Percentiles rank a stretch among this genome's conserved stretches.
Evolutionary conservation across 2,797 vertebrate species (phyloP).

Genomic region (Gallinago nigripennis): DNA sequence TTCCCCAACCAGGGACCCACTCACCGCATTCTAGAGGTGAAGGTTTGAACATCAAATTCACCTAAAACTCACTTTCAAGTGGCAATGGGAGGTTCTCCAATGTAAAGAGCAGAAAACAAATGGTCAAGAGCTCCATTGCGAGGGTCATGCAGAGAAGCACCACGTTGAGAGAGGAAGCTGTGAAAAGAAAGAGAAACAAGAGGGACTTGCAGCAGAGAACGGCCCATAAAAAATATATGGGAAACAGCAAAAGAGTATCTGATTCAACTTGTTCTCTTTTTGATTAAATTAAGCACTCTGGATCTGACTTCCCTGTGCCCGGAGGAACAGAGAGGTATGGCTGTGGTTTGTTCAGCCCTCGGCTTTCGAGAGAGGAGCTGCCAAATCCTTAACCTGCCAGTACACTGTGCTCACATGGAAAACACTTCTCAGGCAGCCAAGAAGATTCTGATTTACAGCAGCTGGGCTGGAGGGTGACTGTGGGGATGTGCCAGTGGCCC

Average conservation of each 20-base stretch:
- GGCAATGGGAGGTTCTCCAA: constrained; percentile 79
- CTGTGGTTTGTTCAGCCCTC: not conserved
- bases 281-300: not conserved
- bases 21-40: not conserved
- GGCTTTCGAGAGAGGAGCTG: not conserved
- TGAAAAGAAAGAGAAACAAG: constrained; percentile 4
- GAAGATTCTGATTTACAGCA: constrained; percentile 46
- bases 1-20: not conserved
- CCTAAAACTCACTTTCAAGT: constrained; percentile 81
- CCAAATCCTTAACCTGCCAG: constrained; percentile 33
- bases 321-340: not conserved
- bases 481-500: not conserved
- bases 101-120: constrained; percentile 88
- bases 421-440: constrained; percentile 23
- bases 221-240: not conserved
- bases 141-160: constrained; percentile 81
- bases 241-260: not conserved
- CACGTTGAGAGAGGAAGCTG: constrained; percentile 83
- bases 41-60: not conserved
- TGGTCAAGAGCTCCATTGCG: constrained; percentile 82
- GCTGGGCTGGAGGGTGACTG: constrained; percentile 20
- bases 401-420: constrained; percentile 51
- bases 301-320: not conserved
- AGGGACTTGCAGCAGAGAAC: not conserved
- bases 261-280: not conserved